Conservation (phyloP, 2,797 vertebrate species). For the Parauchenoglanis punctatus region DNA sequence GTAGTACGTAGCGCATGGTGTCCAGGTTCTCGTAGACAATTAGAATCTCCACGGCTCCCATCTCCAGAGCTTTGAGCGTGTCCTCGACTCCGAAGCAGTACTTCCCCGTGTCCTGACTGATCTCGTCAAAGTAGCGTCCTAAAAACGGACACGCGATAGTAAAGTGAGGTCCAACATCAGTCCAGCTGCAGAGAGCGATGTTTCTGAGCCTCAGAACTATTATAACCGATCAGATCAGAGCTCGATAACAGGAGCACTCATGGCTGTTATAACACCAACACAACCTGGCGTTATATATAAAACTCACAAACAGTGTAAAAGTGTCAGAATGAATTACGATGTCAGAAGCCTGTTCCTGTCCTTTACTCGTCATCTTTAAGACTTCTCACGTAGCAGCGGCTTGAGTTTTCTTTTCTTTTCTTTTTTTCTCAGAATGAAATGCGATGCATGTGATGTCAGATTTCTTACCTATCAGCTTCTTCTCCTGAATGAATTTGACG, state of each 20-base stretch:
- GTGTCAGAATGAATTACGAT: not conserved
- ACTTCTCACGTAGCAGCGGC: not conserved
- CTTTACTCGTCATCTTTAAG: not conserved
- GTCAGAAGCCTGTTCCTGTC: not conserved
- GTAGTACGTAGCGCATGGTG: slow-evolving; percentile 98
- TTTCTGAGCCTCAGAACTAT: not conserved
- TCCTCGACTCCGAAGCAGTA: slow-evolving; percentile 99
- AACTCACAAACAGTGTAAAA: not conserved
- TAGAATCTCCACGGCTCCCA: slow-evolving; percentile 98
- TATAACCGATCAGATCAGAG: not conserved
- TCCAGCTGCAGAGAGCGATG: not conserved
- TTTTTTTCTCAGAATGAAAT: not conserved
- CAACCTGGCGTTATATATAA: not conserved
- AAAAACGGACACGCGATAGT: not conserved
- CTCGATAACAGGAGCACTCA: not conserved
- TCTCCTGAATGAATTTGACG: slow-evolving; percentile 92
- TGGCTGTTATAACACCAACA: not conserved
- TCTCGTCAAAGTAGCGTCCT: slow-evolving; percentile 99
- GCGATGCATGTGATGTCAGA: too few species aligned
- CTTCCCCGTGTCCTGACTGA: slow-evolving; percentile 98
- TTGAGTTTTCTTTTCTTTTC: not conserved
- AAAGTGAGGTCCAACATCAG: not conserved
- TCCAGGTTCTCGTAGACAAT: slow-evolving; percentile 99
- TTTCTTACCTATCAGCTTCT: slow-evolving; percentile 70
- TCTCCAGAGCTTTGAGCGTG: slow-evolving; percentile 97